Evolutionary conservation across 2,888 invertebrate species (phyloP).

Genomic region (Camponotus fellah): DNA sequence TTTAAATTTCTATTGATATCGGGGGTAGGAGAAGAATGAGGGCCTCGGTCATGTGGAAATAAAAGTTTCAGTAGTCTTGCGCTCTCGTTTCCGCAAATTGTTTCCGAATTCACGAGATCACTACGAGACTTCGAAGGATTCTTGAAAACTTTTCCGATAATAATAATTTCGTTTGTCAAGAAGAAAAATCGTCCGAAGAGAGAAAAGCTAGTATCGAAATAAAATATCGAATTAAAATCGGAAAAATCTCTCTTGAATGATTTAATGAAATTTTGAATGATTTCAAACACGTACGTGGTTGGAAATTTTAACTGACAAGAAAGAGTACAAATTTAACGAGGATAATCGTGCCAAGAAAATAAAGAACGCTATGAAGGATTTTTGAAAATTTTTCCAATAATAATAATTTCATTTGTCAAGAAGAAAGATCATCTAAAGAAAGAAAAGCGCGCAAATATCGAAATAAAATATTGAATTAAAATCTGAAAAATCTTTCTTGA

Average conservation of each 20-base stretch:
- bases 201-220: neutral
- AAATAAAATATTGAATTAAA: too few species aligned
- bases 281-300: neutral
- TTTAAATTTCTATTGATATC: constrained; percentile 35
- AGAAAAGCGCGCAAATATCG: too few species aligned
- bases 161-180: constrained; percentile 13
- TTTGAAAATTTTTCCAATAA: constrained; percentile 7
- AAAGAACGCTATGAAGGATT: neutral
- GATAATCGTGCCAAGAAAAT: neutral
- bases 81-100: constrained; percentile 36
- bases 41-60: neutral
- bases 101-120: constrained; percentile 37
- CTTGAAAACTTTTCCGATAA: constrained; percentile 28
- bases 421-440: too few species aligned
- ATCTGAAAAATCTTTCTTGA: too few species aligned
- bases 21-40: constrained; percentile 3
- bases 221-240: neutral
- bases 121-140: constrained; percentile 12
- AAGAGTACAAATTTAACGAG: neutral
- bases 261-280: neutral
- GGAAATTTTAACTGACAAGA: constrained; percentile 4
- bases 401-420: constrained; percentile 16
- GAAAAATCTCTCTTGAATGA: neutral
- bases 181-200: constrained; percentile 2
- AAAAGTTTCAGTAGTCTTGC: constrained; percentile 25